Conservation (phyloP, 2,797 vertebrate genomes). For the Eulemur rubriventer region DNA sequence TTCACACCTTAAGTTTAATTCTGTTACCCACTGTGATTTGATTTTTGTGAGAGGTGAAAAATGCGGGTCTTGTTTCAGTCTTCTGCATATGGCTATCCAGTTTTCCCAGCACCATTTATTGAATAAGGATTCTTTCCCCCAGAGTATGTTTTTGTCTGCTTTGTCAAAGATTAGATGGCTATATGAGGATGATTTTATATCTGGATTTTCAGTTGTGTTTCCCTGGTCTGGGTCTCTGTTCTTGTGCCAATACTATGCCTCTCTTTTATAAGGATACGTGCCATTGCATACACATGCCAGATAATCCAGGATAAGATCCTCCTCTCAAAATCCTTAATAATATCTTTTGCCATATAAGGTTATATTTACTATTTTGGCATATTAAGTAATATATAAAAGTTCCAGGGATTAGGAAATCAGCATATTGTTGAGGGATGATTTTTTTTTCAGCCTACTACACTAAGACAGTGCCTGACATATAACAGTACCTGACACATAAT, state of each 20-base stretch:
- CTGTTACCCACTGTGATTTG: too few species aligned
- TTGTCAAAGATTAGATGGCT: too few species aligned
- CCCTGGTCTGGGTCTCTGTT: too few species aligned
- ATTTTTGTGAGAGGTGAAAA: too few species aligned
- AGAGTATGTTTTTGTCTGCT: too few species aligned
- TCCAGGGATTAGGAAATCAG: background rate
- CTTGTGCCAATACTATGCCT: background rate
- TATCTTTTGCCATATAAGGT: background rate
- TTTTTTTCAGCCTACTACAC: background rate
- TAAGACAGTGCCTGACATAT: background rate
- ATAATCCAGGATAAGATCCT: background rate
- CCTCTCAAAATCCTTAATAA: background rate
- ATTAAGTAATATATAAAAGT: background rate
- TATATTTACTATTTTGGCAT: background rate
- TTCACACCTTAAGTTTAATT: too few species aligned
- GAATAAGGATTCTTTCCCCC: too few species aligned
- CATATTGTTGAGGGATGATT: background rate
- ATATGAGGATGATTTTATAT: too few species aligned
- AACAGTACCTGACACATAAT: background rate
- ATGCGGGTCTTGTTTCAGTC: too few species aligned
- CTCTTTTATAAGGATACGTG: background rate
- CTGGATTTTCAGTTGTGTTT: too few species aligned
- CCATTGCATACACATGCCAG: background rate
- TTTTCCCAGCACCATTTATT: too few species aligned
- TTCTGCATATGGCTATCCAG: too few species aligned